Base-by-base conservation (phyloP, 2,113 vertebrate species). In the Sylvia atricapilla region DNA sequence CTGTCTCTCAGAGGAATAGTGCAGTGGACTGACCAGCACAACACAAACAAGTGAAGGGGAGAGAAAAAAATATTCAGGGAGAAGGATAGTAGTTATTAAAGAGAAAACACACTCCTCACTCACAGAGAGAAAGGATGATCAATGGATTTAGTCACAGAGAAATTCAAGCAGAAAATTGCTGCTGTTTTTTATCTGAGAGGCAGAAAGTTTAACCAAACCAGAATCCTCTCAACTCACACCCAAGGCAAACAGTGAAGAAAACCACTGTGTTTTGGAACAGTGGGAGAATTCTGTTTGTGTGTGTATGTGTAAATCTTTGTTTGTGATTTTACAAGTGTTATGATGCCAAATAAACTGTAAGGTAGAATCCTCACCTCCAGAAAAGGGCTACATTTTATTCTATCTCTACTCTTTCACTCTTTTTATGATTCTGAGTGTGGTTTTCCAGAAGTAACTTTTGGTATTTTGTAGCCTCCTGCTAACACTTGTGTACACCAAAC, bases 91-190 rank as follows among this genome's bases (percentile, higher is more conserved):
- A 99, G 98, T 99, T 99, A 99, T 99, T 99, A 99, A 99, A 99
- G 98, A 99, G 99, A 99, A 99, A 99, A 99, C 99, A 99, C 98
- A 99, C 99, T 99, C 98, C 98, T 99, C 98, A 98, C 98, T 98
- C 98, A 98, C 98, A 97, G 98, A 98, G 98, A 99, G 98, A 98
- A 98, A 98, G 98, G 98, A 99, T 99, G 99, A 99, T 99, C 99
- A 99, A 99, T 99, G 99, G 99, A 99, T 98, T 99, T 99, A 99
- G 99, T 99, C 99, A 99, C 98, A 97, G 99, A 98, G 99, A 99
- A 99, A 99, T 99, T 99, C 99, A 99, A 99, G 99, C 99, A 99
- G 98, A 99, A 99, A 99, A 99, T 99, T 99, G 99, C 98, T 98
- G 98, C 98, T 98, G 99, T 99, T 99, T 99, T 99, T 99, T 98